Conservation (phyloP, 2,888 invertebrate species). For the Nineta flava region DNA sequence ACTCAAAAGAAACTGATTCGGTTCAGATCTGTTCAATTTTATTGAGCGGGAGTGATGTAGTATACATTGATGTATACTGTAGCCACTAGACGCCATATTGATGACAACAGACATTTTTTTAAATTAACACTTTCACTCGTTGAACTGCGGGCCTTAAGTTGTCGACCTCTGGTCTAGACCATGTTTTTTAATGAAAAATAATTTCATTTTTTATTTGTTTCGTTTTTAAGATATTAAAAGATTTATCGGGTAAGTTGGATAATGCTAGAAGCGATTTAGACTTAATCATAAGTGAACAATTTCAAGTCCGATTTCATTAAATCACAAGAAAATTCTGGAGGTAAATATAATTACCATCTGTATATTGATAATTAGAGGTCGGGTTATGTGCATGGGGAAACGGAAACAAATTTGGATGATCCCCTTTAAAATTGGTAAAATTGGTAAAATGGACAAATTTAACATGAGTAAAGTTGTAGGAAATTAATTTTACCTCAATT, state of each 20-base stretch:
- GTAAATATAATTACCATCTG: slow-evolving; percentile 15
- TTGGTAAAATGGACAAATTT: neutral
- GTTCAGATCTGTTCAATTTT: too few species aligned
- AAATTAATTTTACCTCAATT: too few species aligned
- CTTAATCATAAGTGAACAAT: slow-evolving; percentile 20
- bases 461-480: neutral
- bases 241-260: slow-evolving; percentile 22
- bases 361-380: neutral
- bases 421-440: neutral
- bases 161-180: too few species aligned
- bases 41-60: too few species aligned
- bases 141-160: too few species aligned
- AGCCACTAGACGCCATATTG: too few species aligned
- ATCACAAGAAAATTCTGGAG: slow-evolving; percentile 27
- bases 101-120: too few species aligned
- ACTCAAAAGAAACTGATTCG: too few species aligned
- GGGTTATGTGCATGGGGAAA: neutral
- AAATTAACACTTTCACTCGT: too few species aligned
- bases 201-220: slow-evolving; percentile 7
- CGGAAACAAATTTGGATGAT: neutral
- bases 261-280: slow-evolving; percentile 20
- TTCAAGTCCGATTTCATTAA: slow-evolving; percentile 22
- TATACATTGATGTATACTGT: too few species aligned
- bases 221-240: slow-evolving; percentile 19
- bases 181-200: neutral